Evolutionary conservation across 2,888 invertebrate genomes (phyloP).

Genomic region (Hylaea fasciaria): DNA sequence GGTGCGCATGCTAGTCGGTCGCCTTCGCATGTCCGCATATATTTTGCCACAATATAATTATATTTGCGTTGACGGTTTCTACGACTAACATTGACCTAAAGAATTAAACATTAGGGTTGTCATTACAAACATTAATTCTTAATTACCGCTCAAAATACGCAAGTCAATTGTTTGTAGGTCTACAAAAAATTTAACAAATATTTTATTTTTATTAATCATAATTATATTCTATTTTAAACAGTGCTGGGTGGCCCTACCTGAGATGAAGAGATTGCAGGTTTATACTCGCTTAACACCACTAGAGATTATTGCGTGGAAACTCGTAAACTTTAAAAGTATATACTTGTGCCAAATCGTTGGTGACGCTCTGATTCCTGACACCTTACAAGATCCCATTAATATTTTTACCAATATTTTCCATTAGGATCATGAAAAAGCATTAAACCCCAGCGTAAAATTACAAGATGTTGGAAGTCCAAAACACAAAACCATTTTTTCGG

Average conservation of each 20-base stretch:
- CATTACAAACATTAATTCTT: background rate
- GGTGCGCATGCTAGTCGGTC: too few species aligned
- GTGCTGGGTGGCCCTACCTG: slow-evolving; percentile 13
- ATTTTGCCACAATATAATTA: too few species aligned
- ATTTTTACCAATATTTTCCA: background rate
- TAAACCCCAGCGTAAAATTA: background rate
- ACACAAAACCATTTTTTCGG: slow-evolving; percentile 3
- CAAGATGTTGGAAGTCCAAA: slow-evolving; percentile 1
- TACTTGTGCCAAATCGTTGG: slow-evolving; percentile 57
- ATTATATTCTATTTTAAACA: background rate
- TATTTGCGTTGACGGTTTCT: background rate
- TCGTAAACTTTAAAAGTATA: slow-evolving; percentile 54
- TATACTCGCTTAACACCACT: slow-evolving; percentile 33
- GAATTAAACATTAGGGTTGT: background rate
- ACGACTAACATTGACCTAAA: background rate
- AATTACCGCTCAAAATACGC: too few species aligned
- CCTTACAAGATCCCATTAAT: too few species aligned
- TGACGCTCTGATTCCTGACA: slow-evolving; percentile 10
- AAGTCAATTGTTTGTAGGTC: too few species aligned
- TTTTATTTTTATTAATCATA: too few species aligned
- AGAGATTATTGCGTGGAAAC: slow-evolving; percentile 47
- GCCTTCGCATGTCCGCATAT: too few species aligned
- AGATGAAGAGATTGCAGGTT: slow-evolving; percentile 47
- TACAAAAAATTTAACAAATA: too few species aligned
- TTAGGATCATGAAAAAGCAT: background rate